Percentiles rank a stretch among this genome's conserved stretches.
phyloP scores from a whole-genome alignment of 2,888 invertebrate genomes.

The Sinelater perroti region DNA sequence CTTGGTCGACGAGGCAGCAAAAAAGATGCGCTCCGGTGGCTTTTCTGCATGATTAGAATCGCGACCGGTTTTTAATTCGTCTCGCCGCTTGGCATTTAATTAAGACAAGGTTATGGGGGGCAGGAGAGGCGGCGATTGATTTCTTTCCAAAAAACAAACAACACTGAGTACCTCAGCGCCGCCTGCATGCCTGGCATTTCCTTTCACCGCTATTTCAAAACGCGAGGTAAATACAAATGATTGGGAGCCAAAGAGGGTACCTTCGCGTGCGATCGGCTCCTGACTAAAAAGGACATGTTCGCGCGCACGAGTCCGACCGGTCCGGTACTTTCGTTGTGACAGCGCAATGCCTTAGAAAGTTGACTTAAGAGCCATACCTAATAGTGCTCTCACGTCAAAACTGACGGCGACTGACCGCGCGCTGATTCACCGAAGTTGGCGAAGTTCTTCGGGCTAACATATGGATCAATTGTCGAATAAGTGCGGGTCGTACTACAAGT shows the following conservation, averaged over 20 bases:
- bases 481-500: background rate
- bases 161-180: background rate
- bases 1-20: too few relatives aligned
- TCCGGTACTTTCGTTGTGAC: constrained; percentile 14
- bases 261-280: constrained; percentile 3
- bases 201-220: constrained; percentile 8
- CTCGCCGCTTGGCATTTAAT: too few relatives aligned
- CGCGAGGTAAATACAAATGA: constrained; percentile 1
- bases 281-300: constrained; percentile 11
- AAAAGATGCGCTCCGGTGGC: too few relatives aligned
- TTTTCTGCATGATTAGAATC: too few relatives aligned
- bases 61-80: too few relatives aligned
- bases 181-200: background rate
- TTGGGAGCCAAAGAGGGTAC: background rate
- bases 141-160: too few relatives aligned
- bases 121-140: too few relatives aligned
- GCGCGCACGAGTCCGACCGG: constrained; percentile 17
- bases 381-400: background rate
- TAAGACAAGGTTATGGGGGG: too few relatives aligned
- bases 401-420: background rate
- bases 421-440: too few relatives aligned
- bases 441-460: constrained; percentile 9
- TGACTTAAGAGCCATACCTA: constrained; percentile 12
- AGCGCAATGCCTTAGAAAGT: constrained; percentile 25
- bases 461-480: constrained; percentile 1